These are phyloP conservation scores for Dendrophyllia cribrosa DNA, from an alignment of 64 coral and sea anemone species.

Conservation along the genomic window DNA sequence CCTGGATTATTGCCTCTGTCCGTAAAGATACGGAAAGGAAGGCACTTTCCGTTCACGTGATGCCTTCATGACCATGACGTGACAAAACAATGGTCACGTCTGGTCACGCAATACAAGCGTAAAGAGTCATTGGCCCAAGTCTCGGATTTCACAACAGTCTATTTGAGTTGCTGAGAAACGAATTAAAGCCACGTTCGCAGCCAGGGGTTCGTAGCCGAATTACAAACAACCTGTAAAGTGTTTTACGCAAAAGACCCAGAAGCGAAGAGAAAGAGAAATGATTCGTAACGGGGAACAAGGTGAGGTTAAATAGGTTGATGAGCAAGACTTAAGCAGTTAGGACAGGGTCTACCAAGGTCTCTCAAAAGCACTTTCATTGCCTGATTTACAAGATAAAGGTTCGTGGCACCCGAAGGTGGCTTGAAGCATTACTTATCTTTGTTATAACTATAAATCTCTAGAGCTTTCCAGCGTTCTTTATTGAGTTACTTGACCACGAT, in stretches of 20 bases:
- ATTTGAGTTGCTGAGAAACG: background rate
- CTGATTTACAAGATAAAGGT: no score
- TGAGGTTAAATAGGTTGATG: background rate
- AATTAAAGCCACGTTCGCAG: background rate
- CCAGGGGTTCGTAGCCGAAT: background rate
- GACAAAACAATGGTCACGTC: background rate
- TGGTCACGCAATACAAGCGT: background rate
- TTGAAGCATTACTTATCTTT: no score
- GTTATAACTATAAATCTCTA: no score
- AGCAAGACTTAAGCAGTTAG: no score
- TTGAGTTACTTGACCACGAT: no score
- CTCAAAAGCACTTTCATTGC: no score
- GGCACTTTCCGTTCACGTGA: background rate
- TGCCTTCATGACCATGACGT: background rate
- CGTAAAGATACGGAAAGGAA: no score
- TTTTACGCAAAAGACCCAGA: no score
- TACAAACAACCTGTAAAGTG: background rate
- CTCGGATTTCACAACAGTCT: background rate
- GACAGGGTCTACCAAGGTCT: no score
- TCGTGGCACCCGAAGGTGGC: no score
- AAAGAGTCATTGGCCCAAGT: background rate
- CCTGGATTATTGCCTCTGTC: no score
- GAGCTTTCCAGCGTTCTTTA: no score
- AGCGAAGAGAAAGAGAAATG: background rate
- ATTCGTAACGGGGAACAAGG: slow-evolving; percentile 17